Conservation (phyloP, 2,113 vertebrate species). For the Scytalopus superciliaris region DNA sequence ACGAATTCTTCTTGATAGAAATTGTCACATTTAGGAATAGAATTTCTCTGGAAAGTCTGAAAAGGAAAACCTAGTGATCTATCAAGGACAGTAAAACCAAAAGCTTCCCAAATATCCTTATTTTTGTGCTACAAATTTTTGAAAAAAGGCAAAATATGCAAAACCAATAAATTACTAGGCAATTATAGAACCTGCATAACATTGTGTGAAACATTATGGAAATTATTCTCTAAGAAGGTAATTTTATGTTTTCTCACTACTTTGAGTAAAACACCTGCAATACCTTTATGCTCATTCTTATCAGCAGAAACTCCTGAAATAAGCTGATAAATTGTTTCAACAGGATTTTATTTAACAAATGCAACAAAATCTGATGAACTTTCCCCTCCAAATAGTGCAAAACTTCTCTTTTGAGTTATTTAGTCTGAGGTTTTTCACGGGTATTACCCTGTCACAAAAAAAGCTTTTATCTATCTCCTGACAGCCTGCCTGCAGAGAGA, state of each 20-base stretch:
- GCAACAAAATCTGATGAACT: background rate
- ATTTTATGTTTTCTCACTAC: background rate
- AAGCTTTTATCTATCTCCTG: background rate
- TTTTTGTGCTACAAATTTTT: background rate
- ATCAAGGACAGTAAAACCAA: background rate
- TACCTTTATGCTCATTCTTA: background rate
- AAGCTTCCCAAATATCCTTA: background rate
- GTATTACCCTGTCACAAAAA: background rate
- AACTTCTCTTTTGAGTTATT: background rate
- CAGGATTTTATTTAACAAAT: background rate
- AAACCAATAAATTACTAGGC: background rate
- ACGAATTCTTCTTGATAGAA: background rate
- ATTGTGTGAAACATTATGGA: background rate
- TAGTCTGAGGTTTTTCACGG: background rate
- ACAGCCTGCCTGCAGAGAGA: background rate
- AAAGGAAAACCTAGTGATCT: background rate
- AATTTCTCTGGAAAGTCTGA: background rate
- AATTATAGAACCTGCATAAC: background rate
- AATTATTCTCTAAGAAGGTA: background rate
- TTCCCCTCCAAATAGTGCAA: background rate
- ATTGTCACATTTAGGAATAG: background rate
- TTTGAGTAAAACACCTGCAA: background rate
- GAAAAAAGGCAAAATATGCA: background rate
- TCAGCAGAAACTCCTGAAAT: background rate
- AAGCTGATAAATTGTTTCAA: background rate